Conservation (phyloP, 1,140 invertebrate genomes). For the Berghia stephanieae region DNA sequence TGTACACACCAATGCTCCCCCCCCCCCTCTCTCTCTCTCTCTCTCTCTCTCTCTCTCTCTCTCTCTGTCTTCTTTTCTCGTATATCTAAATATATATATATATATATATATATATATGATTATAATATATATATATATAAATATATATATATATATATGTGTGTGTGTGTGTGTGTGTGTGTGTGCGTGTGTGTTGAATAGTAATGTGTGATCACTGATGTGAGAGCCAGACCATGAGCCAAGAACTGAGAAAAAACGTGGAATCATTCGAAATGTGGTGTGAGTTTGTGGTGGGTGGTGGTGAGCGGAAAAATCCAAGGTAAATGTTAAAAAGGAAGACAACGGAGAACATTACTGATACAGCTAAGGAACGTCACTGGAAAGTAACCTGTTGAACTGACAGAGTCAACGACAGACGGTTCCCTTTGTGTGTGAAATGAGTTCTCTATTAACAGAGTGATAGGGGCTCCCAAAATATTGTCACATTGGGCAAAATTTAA, state of each 20-base stretch:
- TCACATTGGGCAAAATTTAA: no score
- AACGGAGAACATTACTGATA: no score
- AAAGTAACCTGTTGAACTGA: background rate
- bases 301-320: no score
- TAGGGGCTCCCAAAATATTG: no score
- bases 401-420: background rate
- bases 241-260: background rate
- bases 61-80: background rate
- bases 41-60: background rate
- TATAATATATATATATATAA: background rate
- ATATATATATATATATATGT: background rate
- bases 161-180: conserved; percentile 17
- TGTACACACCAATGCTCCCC: background rate
- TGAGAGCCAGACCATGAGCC: background rate
- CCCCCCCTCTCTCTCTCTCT: background rate
- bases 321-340: no score
- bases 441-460: no score
- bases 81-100: background rate
- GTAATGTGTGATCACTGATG: background rate
- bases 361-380: no score
- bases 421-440: no score
- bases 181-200: conserved; percentile 1
- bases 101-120: background rate
- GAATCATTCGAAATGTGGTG: background rate
- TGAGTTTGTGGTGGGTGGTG: background rate